Conservation (phyloP, 2,113 vertebrate genomes). For the Sorex araneus region DNA sequence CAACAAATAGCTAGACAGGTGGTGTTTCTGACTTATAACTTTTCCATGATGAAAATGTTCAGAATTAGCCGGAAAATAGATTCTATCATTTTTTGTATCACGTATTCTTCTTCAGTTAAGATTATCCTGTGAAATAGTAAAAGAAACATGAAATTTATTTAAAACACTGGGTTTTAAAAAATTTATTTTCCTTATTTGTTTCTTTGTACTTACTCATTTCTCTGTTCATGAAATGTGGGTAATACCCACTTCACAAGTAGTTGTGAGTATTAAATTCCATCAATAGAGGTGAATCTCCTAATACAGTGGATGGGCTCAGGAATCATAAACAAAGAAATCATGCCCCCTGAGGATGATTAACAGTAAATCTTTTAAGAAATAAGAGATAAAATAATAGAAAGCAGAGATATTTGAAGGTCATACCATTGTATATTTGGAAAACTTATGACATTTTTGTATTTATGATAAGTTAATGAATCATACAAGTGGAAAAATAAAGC, state of each 20-base stretch:
- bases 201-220: neutral
- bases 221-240: conserved; percentile 26
- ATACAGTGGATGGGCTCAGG: neutral
- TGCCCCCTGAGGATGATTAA: neutral
- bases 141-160: conserved; percentile 24
- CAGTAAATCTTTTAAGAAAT: neutral
- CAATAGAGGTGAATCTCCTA: neutral
- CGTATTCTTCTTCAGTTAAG: neutral
- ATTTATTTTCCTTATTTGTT: neutral
- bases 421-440: neutral
- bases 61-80: conserved; percentile 15
- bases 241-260: neutral
- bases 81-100: neutral
- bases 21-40: neutral
- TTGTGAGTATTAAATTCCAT: neutral
- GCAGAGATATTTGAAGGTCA: conserved; percentile 20
- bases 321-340: neutral
- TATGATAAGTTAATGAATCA: neutral
- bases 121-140: neutral
- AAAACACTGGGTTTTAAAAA: neutral
- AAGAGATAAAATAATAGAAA: conserved; percentile 33
- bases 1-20: neutral
- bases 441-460: neutral
- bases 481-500: neutral
- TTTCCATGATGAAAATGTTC: neutral